These are phyloP conservation scores for Syngnathoides biaculeatus DNA, from an alignment of 2,113 vertebrate species.

Conservation along the genomic window DNA sequence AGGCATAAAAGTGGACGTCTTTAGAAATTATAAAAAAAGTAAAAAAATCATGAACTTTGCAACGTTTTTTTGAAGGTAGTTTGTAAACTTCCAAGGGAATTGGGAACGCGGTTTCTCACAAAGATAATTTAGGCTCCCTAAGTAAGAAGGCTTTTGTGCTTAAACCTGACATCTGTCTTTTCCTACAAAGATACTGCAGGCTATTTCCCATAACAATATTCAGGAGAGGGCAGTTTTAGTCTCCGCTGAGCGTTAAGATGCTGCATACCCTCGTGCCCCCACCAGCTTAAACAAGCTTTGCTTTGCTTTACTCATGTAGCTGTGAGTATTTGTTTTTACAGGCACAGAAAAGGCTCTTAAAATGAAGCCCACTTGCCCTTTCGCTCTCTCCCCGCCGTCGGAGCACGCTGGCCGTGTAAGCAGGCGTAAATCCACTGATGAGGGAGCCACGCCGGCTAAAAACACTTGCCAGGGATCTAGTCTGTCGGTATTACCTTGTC, in stretches of 20 bases:
- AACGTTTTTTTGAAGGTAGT: not conserved
- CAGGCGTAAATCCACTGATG: not conserved
- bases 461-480: not conserved
- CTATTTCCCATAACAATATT: not conserved
- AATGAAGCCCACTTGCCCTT: conserved; percentile 7
- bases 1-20: no score
- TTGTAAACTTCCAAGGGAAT: not conserved
- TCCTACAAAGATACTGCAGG: not conserved
- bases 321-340: not conserved
- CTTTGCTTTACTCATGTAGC: not conserved
- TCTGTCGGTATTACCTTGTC: not conserved
- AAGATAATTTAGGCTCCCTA: not conserved
- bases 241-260: not conserved
- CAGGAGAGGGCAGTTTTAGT: not conserved
- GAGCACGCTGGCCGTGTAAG: not conserved
- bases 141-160: not conserved
- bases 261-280: not conserved
- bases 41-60: no score
- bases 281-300: not conserved
- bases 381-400: not conserved
- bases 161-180: not conserved
- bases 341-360: not conserved
- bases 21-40: no score
- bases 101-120: not conserved
- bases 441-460: not conserved